These are phyloP conservation scores for Gymnobelideus leadbeateri DNA, from an alignment of 2,113 vertebrate genomes.

Conservation along the genomic window DNA sequence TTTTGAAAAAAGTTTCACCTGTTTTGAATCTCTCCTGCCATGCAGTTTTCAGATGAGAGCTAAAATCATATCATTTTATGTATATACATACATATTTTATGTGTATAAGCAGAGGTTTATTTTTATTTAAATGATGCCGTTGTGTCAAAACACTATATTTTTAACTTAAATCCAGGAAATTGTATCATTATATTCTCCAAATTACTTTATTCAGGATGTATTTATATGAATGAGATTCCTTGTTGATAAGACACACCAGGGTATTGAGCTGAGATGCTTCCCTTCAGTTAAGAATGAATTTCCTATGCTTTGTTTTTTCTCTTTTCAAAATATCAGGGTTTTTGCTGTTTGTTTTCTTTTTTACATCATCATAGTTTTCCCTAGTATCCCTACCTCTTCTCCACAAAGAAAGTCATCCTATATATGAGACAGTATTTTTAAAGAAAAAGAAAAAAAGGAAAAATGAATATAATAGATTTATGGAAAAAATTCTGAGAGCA, in stretches of 20 bases:
- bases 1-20: background rate
- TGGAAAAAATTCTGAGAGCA: too few relatives aligned
- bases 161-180: conserved; percentile 16
- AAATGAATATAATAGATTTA: too few relatives aligned
- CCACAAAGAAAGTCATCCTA: too few relatives aligned
- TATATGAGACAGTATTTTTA: too few relatives aligned
- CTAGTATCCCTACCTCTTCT: too few relatives aligned
- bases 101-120: too few relatives aligned
- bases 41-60: conserved; percentile 13
- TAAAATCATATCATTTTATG: background rate
- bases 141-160: background rate
- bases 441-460: too few relatives aligned
- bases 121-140: background rate
- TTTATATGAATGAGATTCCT: conserved; percentile 26
- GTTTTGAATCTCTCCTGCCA: background rate
- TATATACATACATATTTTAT: too few relatives aligned
- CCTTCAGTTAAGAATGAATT: background rate
- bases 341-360: too few relatives aligned
- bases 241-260: background rate
- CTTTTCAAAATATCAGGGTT: too few relatives aligned
- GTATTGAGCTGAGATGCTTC: background rate
- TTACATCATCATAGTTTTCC: too few relatives aligned
- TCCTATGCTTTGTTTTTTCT: background rate
- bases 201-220: background rate
- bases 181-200: background rate